Base-by-base conservation (phyloP, 2,113 vertebrate species). In the Mola mola region DNA sequence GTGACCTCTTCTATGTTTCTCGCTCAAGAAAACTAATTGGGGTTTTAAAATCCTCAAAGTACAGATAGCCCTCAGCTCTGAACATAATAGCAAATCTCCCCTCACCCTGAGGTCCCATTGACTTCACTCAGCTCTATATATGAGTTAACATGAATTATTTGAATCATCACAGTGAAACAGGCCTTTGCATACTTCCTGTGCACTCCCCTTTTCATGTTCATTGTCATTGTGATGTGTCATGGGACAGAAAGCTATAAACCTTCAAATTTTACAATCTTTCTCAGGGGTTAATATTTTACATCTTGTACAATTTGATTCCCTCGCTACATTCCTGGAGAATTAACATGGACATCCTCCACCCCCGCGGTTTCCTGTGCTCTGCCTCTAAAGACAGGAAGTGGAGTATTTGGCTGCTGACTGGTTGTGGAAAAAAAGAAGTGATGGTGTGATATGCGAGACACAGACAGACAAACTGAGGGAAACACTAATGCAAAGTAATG, bases 311-410 rank as follows among this genome's bases (percentile, higher is more conserved):
- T 78, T 73, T 51, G 67, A 78, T 33, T 53, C 31, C 5, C 22
- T 29, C 13, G 0, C 52, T 24, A 66, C 81, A 80, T 88, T 88
- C 86, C 78, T 83, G 71, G 66, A 72, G 77, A 81, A 83, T 83
- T 55, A 84, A 80, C 74, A 29, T 66, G 65, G 56, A 87, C 78
- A 63, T 81, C 82, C 74, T 83, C 75, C 67, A 1, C 68, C 75
- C 80, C 51, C 66, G 21, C 71, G 0, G 37, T 9, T 88, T 90
- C 86, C 87, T 89, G 69, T 69, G 72, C 70, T 52, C 63, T 2
- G 37, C 69, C 85, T 82, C 66, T 79, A 46, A 84, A 73, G 72
- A 53, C 83, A 77, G 87, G 84, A 90, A 89, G 82, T 82, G 73
- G 34, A 66, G 57, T 46, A 26, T 50, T 17, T 28, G 42, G 24